Percentiles rank a stretch among this genome's conserved stretches.
phyloP scores from a whole-genome alignment of 2,113 vertebrate genomes.

The Sturnira hondurensis region DNA sequence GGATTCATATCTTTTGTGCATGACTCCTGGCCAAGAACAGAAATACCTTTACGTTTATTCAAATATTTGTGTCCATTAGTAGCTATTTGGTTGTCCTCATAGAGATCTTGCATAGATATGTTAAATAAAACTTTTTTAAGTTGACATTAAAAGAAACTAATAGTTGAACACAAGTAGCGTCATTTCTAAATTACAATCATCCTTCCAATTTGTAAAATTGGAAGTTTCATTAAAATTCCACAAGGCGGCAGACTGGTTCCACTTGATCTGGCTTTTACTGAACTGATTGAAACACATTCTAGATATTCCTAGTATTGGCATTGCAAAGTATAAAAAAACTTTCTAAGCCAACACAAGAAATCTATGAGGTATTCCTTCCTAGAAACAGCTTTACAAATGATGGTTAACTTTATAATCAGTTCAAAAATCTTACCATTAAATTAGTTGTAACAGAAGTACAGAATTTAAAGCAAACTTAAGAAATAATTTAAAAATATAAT shows the following conservation, averaged over 20 bases:
- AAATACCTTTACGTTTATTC: not conserved
- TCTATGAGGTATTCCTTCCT: not conserved
- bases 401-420: not conserved
- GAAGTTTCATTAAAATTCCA: slow-evolving; percentile 36
- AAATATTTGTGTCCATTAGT: not conserved
- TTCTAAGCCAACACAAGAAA: not conserved
- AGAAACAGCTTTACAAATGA: not conserved
- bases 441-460: not conserved
- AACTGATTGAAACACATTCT: not conserved
- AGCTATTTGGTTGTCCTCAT: slow-evolving; percentile 4
- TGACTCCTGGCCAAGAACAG: not conserved
- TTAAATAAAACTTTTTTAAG: slow-evolving; percentile 12
- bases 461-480: not conserved
- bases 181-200: not conserved
- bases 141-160: not conserved
- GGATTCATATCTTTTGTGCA: not conserved
- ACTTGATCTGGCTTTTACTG: not conserved
- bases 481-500: not conserved
- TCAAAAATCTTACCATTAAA: not conserved
- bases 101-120: not conserved
- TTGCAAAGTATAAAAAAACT: not conserved
- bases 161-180: not conserved
- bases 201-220: slow-evolving; percentile 2
- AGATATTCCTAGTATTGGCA: not conserved
- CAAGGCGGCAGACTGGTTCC: slow-evolving; percentile 30